Evolutionary conservation across 2,797 vertebrate genomes (phyloP).

Genomic region (Peromyscus nudipes): DNA sequence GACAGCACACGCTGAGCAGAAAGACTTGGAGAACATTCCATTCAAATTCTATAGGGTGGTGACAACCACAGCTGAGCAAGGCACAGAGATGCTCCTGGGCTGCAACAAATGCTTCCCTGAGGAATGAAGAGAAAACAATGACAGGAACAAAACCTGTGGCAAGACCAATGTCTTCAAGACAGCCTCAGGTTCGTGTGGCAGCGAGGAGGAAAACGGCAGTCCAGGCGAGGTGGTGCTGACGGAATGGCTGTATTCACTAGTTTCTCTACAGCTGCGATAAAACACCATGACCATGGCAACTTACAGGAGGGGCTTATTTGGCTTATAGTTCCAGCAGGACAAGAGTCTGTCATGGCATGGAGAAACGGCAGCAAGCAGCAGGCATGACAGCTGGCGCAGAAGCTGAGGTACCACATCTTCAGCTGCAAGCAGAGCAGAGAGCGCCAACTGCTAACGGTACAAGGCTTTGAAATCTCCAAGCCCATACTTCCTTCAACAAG

Average conservation of each 20-base stretch:
- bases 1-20: not conserved
- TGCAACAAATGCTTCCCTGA: not conserved
- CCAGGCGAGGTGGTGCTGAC: not conserved
- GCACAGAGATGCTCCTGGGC: not conserved
- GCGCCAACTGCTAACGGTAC: not conserved
- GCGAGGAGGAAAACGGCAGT: slow-evolving; percentile 2
- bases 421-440: not conserved
- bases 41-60: not conserved
- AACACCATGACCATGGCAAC: not conserved
- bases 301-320: not conserved
- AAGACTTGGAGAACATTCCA: not conserved
- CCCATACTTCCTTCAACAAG: not conserved
- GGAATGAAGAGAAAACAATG: not conserved
- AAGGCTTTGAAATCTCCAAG: not conserved
- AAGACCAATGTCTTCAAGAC: slow-evolving; percentile 29
- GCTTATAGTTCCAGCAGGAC: too few species aligned
- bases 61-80: not conserved
- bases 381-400: not conserved
- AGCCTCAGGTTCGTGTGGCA: not conserved
- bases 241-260: not conserved
- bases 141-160: not conserved
- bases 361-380: not conserved
- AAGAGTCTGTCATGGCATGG: not conserved
- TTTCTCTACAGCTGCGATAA: not conserved
- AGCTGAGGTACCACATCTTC: not conserved